Conservation (phyloP, 1,140 invertebrate genomes). For the Zaprionus inermis region DNA sequence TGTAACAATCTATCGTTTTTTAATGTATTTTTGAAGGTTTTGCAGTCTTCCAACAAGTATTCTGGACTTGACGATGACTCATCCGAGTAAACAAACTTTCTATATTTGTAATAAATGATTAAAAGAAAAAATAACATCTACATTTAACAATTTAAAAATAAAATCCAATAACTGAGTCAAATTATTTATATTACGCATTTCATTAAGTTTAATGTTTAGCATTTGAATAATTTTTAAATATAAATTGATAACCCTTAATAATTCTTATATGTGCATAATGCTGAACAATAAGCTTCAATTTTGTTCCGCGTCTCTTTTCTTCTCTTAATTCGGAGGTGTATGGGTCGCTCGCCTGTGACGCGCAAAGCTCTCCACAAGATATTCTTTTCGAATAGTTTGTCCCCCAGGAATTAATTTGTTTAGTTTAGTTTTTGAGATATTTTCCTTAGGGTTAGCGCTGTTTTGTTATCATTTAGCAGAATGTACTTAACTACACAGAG, state of each 20-base stretch:
- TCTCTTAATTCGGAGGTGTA: no score
- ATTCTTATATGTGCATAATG: not conserved
- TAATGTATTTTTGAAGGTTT: constrained; percentile 50
- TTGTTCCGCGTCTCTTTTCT: no score
- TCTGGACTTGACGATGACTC: constrained; percentile 76
- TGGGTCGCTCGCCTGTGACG: no score
- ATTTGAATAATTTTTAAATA: constrained; percentile 3
- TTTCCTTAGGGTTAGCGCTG: no score
- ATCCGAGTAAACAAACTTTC: constrained; percentile 69
- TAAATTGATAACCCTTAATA: not conserved
- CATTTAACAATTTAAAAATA: constrained; percentile 50
- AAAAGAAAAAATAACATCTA: constrained; percentile 61
- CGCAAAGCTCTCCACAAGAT: no score
- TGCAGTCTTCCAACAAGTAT: constrained; percentile 77
- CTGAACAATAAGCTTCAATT: not conserved
- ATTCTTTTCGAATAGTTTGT: no score
- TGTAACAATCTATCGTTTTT: not conserved
- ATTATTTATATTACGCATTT: constrained; percentile 5
- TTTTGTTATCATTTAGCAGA: no score
- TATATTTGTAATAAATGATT: constrained; percentile 65
- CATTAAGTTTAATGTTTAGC: not conserved
- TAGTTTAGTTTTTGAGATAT: no score
- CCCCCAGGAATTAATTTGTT: no score
- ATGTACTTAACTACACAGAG: no score
- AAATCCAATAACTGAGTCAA: constrained; percentile 41